Conservation (phyloP, 2,797 vertebrate genomes). For the Amniataba percoides region DNA sequence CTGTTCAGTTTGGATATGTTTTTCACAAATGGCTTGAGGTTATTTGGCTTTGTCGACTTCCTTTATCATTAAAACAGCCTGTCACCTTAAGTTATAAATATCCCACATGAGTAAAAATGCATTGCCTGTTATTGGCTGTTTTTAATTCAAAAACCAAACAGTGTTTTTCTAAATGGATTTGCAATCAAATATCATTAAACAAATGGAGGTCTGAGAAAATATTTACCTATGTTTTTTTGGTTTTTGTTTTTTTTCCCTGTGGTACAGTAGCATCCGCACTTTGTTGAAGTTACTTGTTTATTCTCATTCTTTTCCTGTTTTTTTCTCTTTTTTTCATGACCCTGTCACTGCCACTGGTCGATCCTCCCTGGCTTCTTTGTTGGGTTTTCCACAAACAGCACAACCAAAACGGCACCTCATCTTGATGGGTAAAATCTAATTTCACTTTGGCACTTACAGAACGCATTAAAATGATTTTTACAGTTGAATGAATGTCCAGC, state of each 20-base stretch:
- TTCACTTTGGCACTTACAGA: background rate
- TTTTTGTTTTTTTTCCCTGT: slow-evolving; percentile 44
- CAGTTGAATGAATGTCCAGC: background rate
- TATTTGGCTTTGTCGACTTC: slow-evolving; percentile 45
- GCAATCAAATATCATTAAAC: slow-evolving; percentile 33
- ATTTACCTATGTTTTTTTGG: slow-evolving; percentile 23
- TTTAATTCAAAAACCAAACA: slow-evolving; percentile 20
- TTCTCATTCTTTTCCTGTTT: slow-evolving; percentile 77
- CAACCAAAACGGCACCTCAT: slow-evolving; percentile 96
- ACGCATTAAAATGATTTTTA: background rate
- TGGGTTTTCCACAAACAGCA: slow-evolving; percentile 86
- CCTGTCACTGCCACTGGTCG: slow-evolving; percentile 70
- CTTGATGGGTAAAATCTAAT: slow-evolving; percentile 90
- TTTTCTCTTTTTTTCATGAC: slow-evolving; percentile 72
- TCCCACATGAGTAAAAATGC: slow-evolving; percentile 34
- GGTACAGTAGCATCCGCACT: slow-evolving; percentile 46
- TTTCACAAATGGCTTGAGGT: slow-evolving; percentile 52
- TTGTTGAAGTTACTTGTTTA: slow-evolving; percentile 21
- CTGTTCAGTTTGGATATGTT: slow-evolving; percentile 55
- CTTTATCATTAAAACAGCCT: slow-evolving; percentile 36
- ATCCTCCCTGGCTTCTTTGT: slow-evolving; percentile 69
- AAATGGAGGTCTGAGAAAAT: slow-evolving; percentile 35
- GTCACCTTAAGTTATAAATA: slow-evolving; percentile 24
- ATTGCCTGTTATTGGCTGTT: slow-evolving; percentile 22
- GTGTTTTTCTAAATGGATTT: slow-evolving; percentile 29